phyloP scores from a whole-genome alignment of 2,113 vertebrate species.

The Choloepus hoffmanni region DNA sequence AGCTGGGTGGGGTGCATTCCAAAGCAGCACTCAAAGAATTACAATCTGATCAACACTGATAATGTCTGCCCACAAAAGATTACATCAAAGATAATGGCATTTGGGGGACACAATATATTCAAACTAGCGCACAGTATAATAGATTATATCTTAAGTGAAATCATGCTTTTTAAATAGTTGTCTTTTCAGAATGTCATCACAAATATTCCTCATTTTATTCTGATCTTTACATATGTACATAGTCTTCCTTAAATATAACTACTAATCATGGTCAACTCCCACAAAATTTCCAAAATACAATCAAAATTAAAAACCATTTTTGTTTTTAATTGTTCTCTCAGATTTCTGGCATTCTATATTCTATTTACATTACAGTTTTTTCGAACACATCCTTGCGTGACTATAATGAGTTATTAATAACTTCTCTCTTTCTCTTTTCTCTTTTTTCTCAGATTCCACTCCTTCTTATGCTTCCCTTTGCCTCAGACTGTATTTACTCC shows the following conservation, averaged over 20 bases:
- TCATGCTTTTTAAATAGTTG: not conserved
- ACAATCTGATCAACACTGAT: no score
- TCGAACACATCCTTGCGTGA: not conserved
- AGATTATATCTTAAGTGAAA: not conserved
- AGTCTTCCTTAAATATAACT: not conserved
- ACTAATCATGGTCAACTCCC: not conserved
- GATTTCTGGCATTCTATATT: not conserved
- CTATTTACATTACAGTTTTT: not conserved
- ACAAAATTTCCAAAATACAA: not conserved
- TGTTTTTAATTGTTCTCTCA: not conserved
- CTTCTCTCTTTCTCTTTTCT: not conserved
- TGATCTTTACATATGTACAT: not conserved
- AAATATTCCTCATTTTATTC: not conserved
- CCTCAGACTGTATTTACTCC: not conserved
- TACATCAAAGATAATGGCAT: no score
- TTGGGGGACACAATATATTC: no score
- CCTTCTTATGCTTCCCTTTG: not conserved
- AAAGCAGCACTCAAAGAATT: no score
- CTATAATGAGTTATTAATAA: not conserved
- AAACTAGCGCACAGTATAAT: no score
- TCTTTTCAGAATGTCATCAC: not conserved
- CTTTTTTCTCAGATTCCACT: not conserved
- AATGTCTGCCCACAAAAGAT: no score
- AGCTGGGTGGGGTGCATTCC: no score
- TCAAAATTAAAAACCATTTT: not conserved